Base-by-base conservation (phyloP, 2,797 vertebrate species). In the Uromys caudimaculatus region DNA sequence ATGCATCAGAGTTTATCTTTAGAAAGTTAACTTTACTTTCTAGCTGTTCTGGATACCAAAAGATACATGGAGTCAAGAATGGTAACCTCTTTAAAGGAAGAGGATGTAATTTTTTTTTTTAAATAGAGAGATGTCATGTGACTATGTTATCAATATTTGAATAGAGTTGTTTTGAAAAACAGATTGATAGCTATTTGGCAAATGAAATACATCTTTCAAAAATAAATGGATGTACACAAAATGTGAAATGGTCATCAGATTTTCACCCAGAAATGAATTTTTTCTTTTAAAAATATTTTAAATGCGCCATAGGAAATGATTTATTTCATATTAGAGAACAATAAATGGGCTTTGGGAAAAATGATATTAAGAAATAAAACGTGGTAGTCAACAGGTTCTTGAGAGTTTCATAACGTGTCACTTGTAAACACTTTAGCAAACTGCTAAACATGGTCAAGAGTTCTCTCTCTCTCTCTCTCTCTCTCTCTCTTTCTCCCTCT, bases 301-400 rank as follows among this genome's bases (percentile, higher is more conserved):
- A 98, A 98, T 95, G 91, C 71, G 98, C 21, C 92, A 96, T 92
- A 97, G 97, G 89, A 67, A 67, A 67, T 67, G 5, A 41, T 97
- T 98, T 95, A 96, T 97, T 95, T 96, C 95, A 98, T 98, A 98
- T 98, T 98, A 94, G 73, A 97, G 81, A 95, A 98, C 98, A 98
- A 98, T 97, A 98, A 98, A 98, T 98, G 97, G 96, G 95, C 75
- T 97, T 96, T 54, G 98, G 95, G 77, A 98, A 97, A 98, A 98
- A 94, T 97, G 93, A 98, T 97, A 98, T 97, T 93, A 97, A 97
- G 97, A 93, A 98, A 98, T 62, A 93, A 97, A 98, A 98, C 97
- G 52, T 77, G 97, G 92, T 95, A 97, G 96, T 23, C 95, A 95
- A 97, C 90, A 98, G 97, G 97, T 97, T 81, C 97, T 94, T 97